A percentile compares a stretch with the other conserved stretches of the same genome.
phyloP scores from a whole-genome alignment of 2,113 vertebrate species.

The Chauna torquata region DNA sequence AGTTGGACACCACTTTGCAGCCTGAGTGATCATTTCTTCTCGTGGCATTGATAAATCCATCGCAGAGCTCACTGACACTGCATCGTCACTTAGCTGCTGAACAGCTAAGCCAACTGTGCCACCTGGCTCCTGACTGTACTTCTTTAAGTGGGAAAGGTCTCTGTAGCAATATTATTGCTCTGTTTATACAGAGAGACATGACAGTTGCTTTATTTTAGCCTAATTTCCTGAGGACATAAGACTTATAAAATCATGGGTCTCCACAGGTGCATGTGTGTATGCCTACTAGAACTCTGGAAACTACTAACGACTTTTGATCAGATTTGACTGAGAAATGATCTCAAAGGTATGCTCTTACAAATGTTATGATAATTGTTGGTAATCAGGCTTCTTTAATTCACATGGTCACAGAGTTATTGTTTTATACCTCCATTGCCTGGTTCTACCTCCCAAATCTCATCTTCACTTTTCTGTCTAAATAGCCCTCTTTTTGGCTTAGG shows the following conservation, averaged over 20 bases:
- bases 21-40: background rate
- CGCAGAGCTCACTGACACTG: background rate
- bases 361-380: background rate
- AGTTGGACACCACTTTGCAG: background rate
- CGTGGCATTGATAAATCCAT: background rate
- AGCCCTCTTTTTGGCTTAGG: background rate
- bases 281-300: background rate
- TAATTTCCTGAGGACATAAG: background rate
- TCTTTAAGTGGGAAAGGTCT: background rate
- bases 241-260: background rate
- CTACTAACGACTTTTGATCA: background rate
- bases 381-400: background rate
- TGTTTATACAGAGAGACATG: background rate
- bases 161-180: background rate
- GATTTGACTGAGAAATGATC: background rate
- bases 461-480: background rate
- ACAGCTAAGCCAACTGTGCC: background rate
- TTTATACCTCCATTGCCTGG: background rate
- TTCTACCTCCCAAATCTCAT: background rate
- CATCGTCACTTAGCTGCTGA: background rate
- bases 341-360: background rate
- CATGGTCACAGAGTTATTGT: background rate
- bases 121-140: background rate
- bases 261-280: accelerated
- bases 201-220: background rate